Evolutionary conservation across 1,140 invertebrate species (phyloP), one percentile per base, ranked within the genome.

Genomic region (Diorhabda elongata): DNA sequence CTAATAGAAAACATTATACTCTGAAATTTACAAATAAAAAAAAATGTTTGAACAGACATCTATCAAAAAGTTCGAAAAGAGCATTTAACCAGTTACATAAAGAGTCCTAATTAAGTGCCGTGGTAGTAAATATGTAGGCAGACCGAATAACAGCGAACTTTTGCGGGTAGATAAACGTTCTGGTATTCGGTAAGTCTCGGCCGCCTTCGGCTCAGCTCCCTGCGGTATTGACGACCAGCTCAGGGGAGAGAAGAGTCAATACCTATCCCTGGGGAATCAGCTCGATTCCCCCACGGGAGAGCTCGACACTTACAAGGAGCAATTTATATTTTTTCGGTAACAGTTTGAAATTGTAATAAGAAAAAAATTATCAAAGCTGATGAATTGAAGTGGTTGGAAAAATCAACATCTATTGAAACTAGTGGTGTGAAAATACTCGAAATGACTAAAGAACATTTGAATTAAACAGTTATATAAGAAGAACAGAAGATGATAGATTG

Each of bases 171-270:
- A 67, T 67, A 60, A 60, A 59, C 65, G 58, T 42, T 52, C 57
- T 42, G n/a, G 71, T 64, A 71, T 63, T 66, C 69, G 71, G 61
- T 61, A 64, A 47, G 67, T 60, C 60, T 66, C 71, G 73, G 72
- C 68, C 67, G 66, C 67, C 72, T 66, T 75, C 72, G 71, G 70
- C 65, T 70, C 72, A 66, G 75, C 77, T 81, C 80, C 80, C 80
- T 80, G 77, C 78, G 79, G 80, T 81, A 80, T 80, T 78, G 77
- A 78, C 77, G 78, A 81, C 79, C 78, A 76, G 73, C 77, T 77
- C 77, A 72, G 77, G 77, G 76, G 76, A 77, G 77, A 77, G 76
- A 78, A 78, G 76, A 81, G 80, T 81, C 80, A 79, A 81, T 81
- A 81, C 79, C 78, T 76, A 76, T 64, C 78, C 78, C 78, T 77